Evolutionary conservation across 35 echinoderm and acorn worm species (phyloP), one percentile per base, ranked within the genome.

Genomic region (Nesometra sesokonis): DNA sequence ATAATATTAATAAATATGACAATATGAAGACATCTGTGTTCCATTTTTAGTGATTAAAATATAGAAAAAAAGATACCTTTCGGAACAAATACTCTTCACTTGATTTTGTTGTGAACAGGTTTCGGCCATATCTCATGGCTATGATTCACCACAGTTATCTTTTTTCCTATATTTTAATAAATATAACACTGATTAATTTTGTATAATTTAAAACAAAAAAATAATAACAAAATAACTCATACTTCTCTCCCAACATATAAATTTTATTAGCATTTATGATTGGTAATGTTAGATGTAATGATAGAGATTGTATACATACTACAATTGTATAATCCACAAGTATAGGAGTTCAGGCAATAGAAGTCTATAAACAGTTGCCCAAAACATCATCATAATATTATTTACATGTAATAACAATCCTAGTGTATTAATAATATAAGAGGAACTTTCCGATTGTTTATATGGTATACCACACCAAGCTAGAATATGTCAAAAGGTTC

Each of bases 211-310:
- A 43, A 43, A 43, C 5, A 43, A 67, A 17, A 67, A 9, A 27
- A 11, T 3, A 67, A 43, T 15, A 17, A 11, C 52, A 67, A 67
- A 67, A 67, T 67, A 67, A 67, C 0, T 13, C 0, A 19, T 5
- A 13, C 52, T 67, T 67, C 52, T 67, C 52, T 67, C 52, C 52
- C 52, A 67, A 67, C 52, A 67, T 67, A 67, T 67, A 11, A 67
- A 67, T 67, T 67, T 67, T 67, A 67, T 67, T 67, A 67, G 52
- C 52, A 67, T 67, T 67, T 67, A 67, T 67, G 52, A 67, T 67
- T 67, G 52, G 52, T 67, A 67, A 27, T 67, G 21, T 67, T 67
- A 67, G 52, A 67, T 67, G 52, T 67, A 67, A 67, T 67, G 8
- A 17, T 67, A 67, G 23, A n/a, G n/a, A n/a, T n/a, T n/a, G n/a